phyloP scores from a whole-genome alignment of 2,888 invertebrate genomes.

The Gonocerus acuteangulatus region DNA sequence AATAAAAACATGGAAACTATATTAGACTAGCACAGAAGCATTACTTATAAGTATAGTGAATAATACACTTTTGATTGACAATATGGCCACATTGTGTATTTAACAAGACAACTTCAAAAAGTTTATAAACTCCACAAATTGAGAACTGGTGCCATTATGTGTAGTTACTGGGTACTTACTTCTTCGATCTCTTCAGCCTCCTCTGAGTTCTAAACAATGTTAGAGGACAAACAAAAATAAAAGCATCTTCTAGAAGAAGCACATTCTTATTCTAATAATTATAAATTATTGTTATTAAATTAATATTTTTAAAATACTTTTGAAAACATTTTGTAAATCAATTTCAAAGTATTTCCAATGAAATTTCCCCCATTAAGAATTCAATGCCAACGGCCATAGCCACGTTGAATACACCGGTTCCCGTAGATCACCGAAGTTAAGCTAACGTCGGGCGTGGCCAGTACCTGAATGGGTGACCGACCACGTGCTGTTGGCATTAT shows the following conservation, averaged over 20 bases:
- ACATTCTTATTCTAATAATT: slow-evolving; percentile 11
- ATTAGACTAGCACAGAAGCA: slow-evolving; percentile 22
- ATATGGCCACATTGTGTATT: not conserved
- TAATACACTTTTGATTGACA: not conserved
- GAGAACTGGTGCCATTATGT: slow-evolving; percentile 10
- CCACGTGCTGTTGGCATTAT: too few species aligned
- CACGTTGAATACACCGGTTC: too few species aligned
- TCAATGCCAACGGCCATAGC: too few species aligned
- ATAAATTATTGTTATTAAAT: too few species aligned
- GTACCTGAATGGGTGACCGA: too few species aligned
- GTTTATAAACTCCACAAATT: not conserved
- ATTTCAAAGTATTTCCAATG: too few species aligned
- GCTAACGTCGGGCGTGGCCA: too few species aligned
- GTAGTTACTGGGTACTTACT: slow-evolving; percentile 32
- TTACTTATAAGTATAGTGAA: not conserved
- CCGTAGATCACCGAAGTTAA: too few species aligned
- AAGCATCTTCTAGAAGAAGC: slow-evolving; percentile 17
- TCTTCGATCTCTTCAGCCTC: slow-evolving; percentile 30
- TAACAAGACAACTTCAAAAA: not conserved
- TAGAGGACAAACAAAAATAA: slow-evolving; percentile 19
- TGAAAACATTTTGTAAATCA: slow-evolving; percentile 4
- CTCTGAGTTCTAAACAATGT: slow-evolving; percentile 34
- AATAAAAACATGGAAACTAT: not conserved
- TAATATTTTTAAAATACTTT: not conserved
- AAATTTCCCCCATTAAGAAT: too few species aligned